phyloP scores from a whole-genome alignment of 1,140 invertebrate genomes.

The Bombus breviceps region DNA sequence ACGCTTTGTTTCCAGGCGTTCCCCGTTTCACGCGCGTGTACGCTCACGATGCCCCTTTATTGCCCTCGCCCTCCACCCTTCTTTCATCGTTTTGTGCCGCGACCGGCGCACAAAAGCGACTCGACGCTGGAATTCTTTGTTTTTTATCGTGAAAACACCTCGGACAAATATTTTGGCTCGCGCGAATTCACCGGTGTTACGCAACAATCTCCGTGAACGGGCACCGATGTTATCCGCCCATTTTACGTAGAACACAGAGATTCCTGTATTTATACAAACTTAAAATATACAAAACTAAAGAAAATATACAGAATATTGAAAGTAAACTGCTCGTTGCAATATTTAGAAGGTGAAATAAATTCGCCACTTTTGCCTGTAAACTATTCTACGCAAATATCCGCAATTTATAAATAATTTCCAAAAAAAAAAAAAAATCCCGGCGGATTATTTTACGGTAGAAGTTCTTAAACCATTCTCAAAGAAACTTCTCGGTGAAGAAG shows the following conservation, averaged over 20 bases:
- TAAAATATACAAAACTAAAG: too few relatives aligned
- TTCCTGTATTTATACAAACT: too few relatives aligned
- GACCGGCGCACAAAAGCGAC: slow-evolving; percentile 44
- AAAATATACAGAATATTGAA: too few relatives aligned
- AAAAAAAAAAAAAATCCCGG: background rate
- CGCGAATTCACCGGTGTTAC: slow-evolving; percentile 39
- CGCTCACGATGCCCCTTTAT: slow-evolving; percentile 54
- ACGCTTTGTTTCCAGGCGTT: slow-evolving; percentile 69
- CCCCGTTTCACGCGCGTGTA: slow-evolving; percentile 46
- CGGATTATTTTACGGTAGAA: background rate
- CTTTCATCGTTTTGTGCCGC: slow-evolving; percentile 21
- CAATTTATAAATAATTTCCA: too few relatives aligned
- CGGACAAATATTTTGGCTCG: slow-evolving; percentile 64
- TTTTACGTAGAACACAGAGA: background rate
- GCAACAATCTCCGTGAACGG: slow-evolving; percentile 19
- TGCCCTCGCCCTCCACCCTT: slow-evolving; percentile 39
- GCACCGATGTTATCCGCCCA: background rate
- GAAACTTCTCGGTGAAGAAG: background rate
- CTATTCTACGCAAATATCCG: too few relatives aligned
- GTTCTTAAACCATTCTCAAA: too few relatives aligned
- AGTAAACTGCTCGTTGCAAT: too few relatives aligned
- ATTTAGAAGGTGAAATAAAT: too few relatives aligned
- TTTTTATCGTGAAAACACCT: slow-evolving; percentile 41
- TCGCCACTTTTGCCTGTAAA: too few relatives aligned
- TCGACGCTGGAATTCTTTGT: slow-evolving; percentile 45